Conservation (phyloP, 2,888 invertebrate species). For the Plagodis pulveraria region DNA sequence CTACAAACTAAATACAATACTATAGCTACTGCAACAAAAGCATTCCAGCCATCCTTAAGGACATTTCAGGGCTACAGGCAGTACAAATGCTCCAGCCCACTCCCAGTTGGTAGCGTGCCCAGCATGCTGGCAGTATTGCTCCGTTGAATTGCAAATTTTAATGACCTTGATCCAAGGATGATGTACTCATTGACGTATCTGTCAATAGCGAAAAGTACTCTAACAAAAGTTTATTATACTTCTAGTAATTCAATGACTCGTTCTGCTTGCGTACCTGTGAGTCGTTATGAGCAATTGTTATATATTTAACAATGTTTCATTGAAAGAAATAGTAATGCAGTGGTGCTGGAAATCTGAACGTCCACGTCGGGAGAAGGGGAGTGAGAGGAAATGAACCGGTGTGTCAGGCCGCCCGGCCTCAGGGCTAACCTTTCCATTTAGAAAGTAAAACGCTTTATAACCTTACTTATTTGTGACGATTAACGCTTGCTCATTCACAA, state of each 20-base stretch:
- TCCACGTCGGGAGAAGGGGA: conserved; percentile 11
- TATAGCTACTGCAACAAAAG: too few relatives aligned
- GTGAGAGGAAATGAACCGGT: conserved; percentile 8
- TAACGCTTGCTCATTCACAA: not conserved
- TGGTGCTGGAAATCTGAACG: conserved; percentile 13
- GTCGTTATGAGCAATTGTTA: conserved; percentile 27
- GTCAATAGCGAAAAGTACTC: not conserved
- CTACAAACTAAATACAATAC: too few relatives aligned
- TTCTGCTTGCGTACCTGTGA: conserved; percentile 14
- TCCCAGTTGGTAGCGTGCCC: too few relatives aligned
- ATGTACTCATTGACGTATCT: too few relatives aligned
- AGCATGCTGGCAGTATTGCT: too few relatives aligned
- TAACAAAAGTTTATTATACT: not conserved
- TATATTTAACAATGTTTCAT: conserved; percentile 30
- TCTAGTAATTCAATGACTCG: not conserved
- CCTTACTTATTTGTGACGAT: not conserved
- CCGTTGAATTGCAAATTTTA: too few relatives aligned
- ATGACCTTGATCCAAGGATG: too few relatives aligned
- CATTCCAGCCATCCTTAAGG: too few relatives aligned
- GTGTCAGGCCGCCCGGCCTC: conserved; percentile 4
- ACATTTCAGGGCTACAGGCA: too few relatives aligned
- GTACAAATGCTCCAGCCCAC: too few relatives aligned
- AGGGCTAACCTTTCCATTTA: conserved; percentile 6
- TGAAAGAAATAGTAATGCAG: conserved; percentile 13
- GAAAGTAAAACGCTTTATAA: not conserved